Conservation (phyloP, 2,888 invertebrate species). For the Trichopria drosophilae region DNA sequence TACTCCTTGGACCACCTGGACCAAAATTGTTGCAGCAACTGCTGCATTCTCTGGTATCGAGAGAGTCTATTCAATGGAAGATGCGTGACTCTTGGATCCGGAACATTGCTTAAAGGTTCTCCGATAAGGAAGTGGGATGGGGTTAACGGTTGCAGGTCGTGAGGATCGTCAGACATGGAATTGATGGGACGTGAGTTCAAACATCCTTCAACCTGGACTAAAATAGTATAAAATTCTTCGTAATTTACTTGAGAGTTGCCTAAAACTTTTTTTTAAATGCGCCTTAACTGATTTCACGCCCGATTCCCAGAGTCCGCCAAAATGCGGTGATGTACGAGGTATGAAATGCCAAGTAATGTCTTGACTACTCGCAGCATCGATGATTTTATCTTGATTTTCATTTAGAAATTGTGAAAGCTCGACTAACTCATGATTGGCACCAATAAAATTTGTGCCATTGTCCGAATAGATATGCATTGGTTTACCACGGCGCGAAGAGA, state of each 20-base stretch:
- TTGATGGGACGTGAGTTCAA: constrained; percentile 43
- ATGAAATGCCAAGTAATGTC: too few species aligned
- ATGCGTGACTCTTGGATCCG: constrained; percentile 34
- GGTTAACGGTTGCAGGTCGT: constrained; percentile 37
- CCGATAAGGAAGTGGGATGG: constrained; percentile 48
- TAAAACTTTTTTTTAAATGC: constrained; percentile 36
- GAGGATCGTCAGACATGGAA: constrained; percentile 35
- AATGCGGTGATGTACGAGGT: too few species aligned
- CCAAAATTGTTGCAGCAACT: constrained; percentile 1
- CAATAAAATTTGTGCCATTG: constrained; percentile 42
- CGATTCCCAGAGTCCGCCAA: too few species aligned
- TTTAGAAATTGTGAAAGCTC: constrained; percentile 20
- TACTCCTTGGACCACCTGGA: neutral
- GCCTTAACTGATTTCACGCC: constrained; percentile 43
- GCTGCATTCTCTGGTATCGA: constrained; percentile 5
- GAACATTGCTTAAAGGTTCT: constrained; percentile 30
- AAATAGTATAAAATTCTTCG: constrained; percentile 42
- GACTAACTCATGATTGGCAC: constrained; percentile 33
- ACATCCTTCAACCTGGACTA: constrained; percentile 40
- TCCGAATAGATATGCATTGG: constrained; percentile 34
- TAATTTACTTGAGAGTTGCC: constrained; percentile 35
- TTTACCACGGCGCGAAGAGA: constrained; percentile 33
- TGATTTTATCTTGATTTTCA: neutral
- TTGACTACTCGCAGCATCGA: neutral
- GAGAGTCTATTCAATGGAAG: constrained; percentile 6